Evolutionary conservation across 2,797 vertebrate genomes (phyloP).

Genomic region (Dromococcyx pavoninus): DNA sequence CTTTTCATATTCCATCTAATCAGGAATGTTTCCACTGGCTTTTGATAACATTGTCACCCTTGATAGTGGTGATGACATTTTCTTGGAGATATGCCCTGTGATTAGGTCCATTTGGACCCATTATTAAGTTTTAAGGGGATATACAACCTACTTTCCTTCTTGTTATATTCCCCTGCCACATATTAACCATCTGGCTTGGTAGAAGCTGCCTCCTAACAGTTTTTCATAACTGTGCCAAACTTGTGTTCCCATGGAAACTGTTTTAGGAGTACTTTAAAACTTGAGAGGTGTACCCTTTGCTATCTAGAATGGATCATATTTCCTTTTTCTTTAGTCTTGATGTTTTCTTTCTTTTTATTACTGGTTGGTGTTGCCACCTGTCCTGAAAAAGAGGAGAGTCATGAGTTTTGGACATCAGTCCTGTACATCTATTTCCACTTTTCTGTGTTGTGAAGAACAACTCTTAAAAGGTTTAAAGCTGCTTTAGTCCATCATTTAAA

Average conservation of each 20-base stretch:
- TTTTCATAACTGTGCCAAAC: slow-evolving; percentile 67
- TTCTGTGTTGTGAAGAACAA: neutral
- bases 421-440: neutral
- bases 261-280: slow-evolving; percentile 62
- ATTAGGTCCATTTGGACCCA: slow-evolving; percentile 36
- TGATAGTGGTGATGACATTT: neutral
- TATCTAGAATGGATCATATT: neutral
- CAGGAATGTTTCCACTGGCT: neutral
- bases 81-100: slow-evolving; percentile 13
- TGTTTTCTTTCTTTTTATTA: neutral
- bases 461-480: neutral
- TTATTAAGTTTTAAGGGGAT: slow-evolving; percentile 44
- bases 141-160: slow-evolving; percentile 29
- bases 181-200: slow-evolving; percentile 68
- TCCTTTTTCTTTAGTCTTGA: neutral
- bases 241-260: slow-evolving; percentile 73
- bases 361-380: neutral
- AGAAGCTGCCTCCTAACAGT: slow-evolving; percentile 53
- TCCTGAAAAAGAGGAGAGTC: neutral
- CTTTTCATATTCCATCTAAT: neutral
- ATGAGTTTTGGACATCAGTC: neutral
- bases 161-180: slow-evolving; percentile 17
- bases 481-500: neutral
- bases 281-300: slow-evolving; percentile 34
- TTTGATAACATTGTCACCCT: neutral